A percentile compares a stretch with the other conserved stretches of the same genome.
These are phyloP conservation scores for Kryptolebias marmoratus DNA, from an alignment of 2,113 vertebrate species.

Conservation along the genomic window DNA sequence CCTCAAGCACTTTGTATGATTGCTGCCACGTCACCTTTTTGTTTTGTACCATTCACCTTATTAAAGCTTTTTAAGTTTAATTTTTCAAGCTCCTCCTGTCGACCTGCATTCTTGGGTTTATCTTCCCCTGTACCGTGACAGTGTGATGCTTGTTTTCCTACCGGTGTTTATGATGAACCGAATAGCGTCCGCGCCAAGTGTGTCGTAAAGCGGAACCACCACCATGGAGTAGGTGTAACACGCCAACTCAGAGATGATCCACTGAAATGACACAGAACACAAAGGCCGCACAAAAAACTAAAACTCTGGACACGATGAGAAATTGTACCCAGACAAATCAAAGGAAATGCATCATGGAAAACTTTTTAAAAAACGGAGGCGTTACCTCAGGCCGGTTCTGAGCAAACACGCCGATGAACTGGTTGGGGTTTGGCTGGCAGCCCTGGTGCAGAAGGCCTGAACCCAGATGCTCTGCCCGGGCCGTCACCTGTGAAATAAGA, in stretches of 20 bases:
- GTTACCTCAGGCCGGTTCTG: slow-evolving; percentile 97
- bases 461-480: slow-evolving; percentile 91
- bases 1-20: too few relatives aligned
- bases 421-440: slow-evolving; percentile 85
- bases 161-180: slow-evolving; percentile 95
- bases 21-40: too few relatives aligned
- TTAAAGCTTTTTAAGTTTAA: too few relatives aligned
- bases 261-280: slow-evolving; percentile 77
- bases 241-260: slow-evolving; percentile 97
- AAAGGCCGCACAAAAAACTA: not conserved
- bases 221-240: slow-evolving; percentile 99
- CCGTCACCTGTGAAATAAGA: slow-evolving; percentile 82
- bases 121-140: not conserved
- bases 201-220: slow-evolving; percentile 96
- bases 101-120: too few relatives aligned
- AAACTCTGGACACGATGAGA: not conserved
- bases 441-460: slow-evolving; percentile 93
- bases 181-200: slow-evolving; percentile 93
- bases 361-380: not conserved
- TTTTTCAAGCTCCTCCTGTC: too few relatives aligned
- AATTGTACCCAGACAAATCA: not conserved
- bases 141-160: slow-evolving; percentile 61
- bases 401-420: slow-evolving; percentile 97
- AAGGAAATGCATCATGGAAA: not conserved
- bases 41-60: too few relatives aligned